A percentile compares a stretch with the other conserved stretches of the same genome.
phyloP scores from a whole-genome alignment of 2,797 vertebrate genomes.

The Botia almorhae region DNA sequence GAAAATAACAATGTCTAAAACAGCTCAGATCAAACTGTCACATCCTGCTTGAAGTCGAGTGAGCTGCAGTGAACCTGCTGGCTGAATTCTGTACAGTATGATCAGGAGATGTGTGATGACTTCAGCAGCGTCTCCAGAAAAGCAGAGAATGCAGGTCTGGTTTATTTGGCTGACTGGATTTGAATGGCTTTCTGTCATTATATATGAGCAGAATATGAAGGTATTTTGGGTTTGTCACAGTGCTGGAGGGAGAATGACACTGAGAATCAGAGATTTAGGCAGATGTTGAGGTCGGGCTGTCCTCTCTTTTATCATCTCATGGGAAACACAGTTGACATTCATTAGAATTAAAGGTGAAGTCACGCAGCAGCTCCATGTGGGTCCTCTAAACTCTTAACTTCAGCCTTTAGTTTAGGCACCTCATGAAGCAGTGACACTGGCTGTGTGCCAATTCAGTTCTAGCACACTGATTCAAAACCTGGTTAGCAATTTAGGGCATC shows the following conservation, averaged over 20 bases:
- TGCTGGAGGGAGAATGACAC: constrained; percentile 60
- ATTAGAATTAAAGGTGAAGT: constrained; percentile 48
- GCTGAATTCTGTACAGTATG: background rate
- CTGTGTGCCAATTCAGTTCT: background rate
- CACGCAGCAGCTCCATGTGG: constrained; percentile 7
- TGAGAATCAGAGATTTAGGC: constrained; percentile 55
- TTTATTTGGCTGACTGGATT: constrained; percentile 73
- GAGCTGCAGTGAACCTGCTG: too few species aligned
- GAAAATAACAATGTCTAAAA: too few species aligned
- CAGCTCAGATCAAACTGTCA: too few species aligned
- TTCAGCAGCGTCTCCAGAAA: constrained; percentile 54
- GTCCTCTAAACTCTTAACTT: background rate
- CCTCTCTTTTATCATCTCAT: constrained; percentile 19
- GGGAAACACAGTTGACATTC: constrained; percentile 23
- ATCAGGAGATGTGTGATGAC: background rate
- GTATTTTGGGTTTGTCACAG: constrained; percentile 70
- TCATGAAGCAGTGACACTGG: background rate
- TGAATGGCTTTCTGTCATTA: constrained; percentile 81
- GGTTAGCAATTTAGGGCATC: background rate
- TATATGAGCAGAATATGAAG: constrained; percentile 76
- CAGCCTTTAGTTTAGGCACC: background rate
- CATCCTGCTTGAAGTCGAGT: too few species aligned
- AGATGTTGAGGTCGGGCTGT: constrained; percentile 34
- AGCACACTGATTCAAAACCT: background rate
- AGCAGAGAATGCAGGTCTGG: constrained; percentile 65